Base-by-base conservation (phyloP, 2,888 invertebrate genomes). In the Cheilosia scutellata region DNA sequence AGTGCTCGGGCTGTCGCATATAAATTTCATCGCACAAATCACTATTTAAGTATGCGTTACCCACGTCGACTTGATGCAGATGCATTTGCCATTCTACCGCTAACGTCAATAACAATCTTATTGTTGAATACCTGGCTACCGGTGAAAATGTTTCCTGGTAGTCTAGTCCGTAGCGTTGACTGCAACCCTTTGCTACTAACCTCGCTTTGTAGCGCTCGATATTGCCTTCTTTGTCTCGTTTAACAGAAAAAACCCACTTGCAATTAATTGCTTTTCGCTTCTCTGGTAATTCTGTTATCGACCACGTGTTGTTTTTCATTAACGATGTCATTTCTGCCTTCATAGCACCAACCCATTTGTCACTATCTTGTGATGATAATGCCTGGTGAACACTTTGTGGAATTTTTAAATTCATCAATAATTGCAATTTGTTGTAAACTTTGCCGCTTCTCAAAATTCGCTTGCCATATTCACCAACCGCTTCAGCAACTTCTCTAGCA, bases 71-170 rank as follows among this genome's bases (percentile, higher is more conserved):
- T 60, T 71, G 60, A 31, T 72, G 13, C 40, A 40, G 40, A 40
- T 40, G 40, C 27, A 87, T 40, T 5, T 53, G 66, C 44, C 80
- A 47, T 66, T 83, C 82, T 7, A 70, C 87, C 9, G n/a, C 86
- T 27, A 87, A 11, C 6, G 88, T 80, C 5, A 87, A 65, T 2
- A 87, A 11, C 65, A 77, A 57, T 63, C 83, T 33, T 4, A 88
- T 78, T 0, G 86, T 75, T 13, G 47, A 53, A 11, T 68, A 70
- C 7, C 87, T 57, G 4, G 75, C 84, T 29, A 88, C 87, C 11
- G 87, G 88, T 9, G 88, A 78, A 76, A 84, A 88, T 5, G 82
- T 88, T 47, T 89, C 88, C 2, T 70, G 62, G 29, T 80, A 88
- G 62, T 87, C 82, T 1, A 87, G 37, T 13, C 82, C 87, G 16